Evolutionary conservation across 1,140 invertebrate genomes (phyloP), one percentile per base, ranked within the genome.

Genomic region (Solenopsis invicta): DNA sequence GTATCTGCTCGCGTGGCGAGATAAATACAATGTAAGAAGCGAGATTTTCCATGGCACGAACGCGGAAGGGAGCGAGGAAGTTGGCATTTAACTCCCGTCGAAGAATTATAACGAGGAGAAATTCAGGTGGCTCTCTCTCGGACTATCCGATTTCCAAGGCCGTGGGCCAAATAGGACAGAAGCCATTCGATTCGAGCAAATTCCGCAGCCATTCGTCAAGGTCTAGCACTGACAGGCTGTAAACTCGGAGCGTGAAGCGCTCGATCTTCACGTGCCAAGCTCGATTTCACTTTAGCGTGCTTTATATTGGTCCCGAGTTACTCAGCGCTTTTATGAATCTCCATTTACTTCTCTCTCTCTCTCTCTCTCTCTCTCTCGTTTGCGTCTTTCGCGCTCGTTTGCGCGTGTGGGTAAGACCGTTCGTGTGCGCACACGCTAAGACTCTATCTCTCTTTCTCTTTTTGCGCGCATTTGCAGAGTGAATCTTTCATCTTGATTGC

Each of bases 251-350:
- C 13, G 69, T 41, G 71, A 89, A 87, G 86, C 62, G 76, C 66
- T 85, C 84, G 54, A 89, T 89, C 80, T 69, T 81, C 45, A 90
- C 66, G 85, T 85, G 78, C 67, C 78, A 21, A 29, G 76, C 71
- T 88, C 80, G 67, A 90, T 90, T 91, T 91, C 89, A 77, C 81
- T 88, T 88, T 84, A 72, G 52, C 77, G 62, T 85, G 85, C 41
- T 89, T 90, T 86, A 88, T 88, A 90, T 90, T 81, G 80, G 88
- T 54, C 52, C 76, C 56, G 59, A 78, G 76, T 90, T 88, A 84
- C 86, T 90, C 76, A 88, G 82, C 86, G 50, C 67, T 86, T 90
- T 90, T 88, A 90, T 85, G 76, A 85, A 56, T 71, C 50, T 45
- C 41, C 48, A 34, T 82, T 82, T 87, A 52, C 61, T 66, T 67